Evolutionary conservation across 2,888 invertebrate genomes (phyloP).

Genomic region (Agapetus fuscipes): DNA sequence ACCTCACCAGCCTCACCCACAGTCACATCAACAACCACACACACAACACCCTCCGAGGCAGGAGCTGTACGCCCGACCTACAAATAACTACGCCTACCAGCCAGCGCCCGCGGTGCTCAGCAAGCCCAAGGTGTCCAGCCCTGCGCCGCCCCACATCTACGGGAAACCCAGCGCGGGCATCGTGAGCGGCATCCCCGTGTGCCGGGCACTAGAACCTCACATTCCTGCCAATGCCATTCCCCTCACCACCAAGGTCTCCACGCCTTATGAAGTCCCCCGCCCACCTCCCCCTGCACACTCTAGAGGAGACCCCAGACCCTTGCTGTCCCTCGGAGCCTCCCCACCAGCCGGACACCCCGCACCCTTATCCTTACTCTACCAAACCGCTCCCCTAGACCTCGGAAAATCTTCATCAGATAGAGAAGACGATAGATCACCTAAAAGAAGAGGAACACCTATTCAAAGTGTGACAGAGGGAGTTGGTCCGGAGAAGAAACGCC

Average conservation of each 20-base stretch:
- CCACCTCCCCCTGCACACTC: constrained; percentile 35
- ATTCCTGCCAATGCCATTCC: constrained; percentile 40
- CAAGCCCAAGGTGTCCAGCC: constrained; percentile 65
- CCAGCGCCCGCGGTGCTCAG: constrained; percentile 41
- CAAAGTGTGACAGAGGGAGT: constrained; percentile 37
- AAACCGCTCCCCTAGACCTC: constrained; percentile 71
- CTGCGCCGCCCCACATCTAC: constrained; percentile 67
- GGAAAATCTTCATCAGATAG: constrained; percentile 53
- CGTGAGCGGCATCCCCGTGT: constrained; percentile 46
- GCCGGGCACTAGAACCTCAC: constrained; percentile 33
- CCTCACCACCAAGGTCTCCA: constrained; percentile 47
- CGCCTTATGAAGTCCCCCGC: constrained; percentile 35
- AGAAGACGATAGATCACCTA: constrained; percentile 41
- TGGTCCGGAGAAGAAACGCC: constrained; percentile 53
- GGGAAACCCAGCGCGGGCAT: constrained; percentile 51
- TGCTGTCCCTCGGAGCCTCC: constrained; percentile 31
- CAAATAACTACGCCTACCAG: constrained; percentile 30
- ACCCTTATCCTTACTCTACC: constrained; percentile 42
- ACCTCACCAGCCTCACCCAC: constrained; percentile 24
- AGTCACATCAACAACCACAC: constrained; percentile 26
- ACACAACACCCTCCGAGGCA: constrained; percentile 15
- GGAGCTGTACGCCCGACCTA: constrained; percentile 20
- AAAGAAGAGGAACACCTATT: constrained; percentile 50
- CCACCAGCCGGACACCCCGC: constrained; percentile 29
- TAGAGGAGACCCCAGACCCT: constrained; percentile 26